Evolutionary conservation across 1,140 invertebrate species (phyloP), one percentile per base, ranked within the genome.

Genomic region (Pectinophora gossypiella): DNA sequence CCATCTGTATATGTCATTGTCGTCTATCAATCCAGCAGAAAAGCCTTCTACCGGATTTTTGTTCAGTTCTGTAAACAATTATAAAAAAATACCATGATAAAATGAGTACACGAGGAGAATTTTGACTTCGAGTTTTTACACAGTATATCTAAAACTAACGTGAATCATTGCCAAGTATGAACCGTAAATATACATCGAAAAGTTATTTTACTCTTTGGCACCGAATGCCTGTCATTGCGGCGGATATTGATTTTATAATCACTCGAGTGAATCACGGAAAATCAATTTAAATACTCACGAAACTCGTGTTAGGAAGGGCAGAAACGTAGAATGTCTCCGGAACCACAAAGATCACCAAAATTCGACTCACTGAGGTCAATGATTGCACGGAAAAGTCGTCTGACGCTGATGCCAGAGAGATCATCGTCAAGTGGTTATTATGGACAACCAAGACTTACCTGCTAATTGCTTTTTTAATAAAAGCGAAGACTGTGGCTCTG

Each of bases 41-140:
- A 99, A 99, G 74, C 98, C 98, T 93, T 99, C 97, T 23, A 98
- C 97, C 82, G 97, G 97, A 92, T 99, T 98, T 91, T 98, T 99
- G 89, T 98, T 98, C 72, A 99, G 89, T 92, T 99, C 98, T 98
- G 91, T 13, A 77, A 80, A 70, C 19, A 53, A 16, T 48, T 12
- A 38, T 52, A 46, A 42, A 20, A 18, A 50, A 40, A 45, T 10
- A 0, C n/a, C n/a, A n/a, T n/a, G n/a, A n/a, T n/a, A n/a, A n/a
- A n/a, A n/a, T n/a, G n/a, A n/a, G n/a, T 32, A 9, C 27, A 2
- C n/a, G 27, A 32, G 6, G 27, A n/a, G n/a, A 32, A 32, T 9
- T 32, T 32, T 9, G n/a, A 32, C n/a, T 12, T 32, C 27, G n/a
- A 9, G 27, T 32, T 54, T 43, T 56, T 44, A 48, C 44, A 48